Conservation (phyloP, 1,140 invertebrate genomes). For the Drosophila pseudoobscura region DNA sequence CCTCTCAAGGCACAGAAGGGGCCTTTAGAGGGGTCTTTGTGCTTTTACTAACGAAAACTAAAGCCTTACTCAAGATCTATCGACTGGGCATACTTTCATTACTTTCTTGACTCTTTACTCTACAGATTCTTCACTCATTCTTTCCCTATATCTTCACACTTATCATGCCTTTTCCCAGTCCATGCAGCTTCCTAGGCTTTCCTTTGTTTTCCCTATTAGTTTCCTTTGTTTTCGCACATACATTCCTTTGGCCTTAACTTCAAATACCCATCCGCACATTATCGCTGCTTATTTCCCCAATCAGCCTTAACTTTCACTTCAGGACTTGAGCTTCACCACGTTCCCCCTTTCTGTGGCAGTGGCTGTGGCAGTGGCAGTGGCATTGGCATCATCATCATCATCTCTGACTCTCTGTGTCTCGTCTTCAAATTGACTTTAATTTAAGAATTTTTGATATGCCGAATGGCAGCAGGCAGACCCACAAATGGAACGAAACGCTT, state of each 20-base stretch:
- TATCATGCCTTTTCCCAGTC: no score
- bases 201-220: not conserved
- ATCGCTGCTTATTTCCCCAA: slow-evolving; percentile 63
- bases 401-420: slow-evolving; percentile 23
- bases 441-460: slow-evolving; percentile 63
- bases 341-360: not conserved
- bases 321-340: not conserved
- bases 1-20: no score
- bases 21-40: no score
- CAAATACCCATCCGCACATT: slow-evolving; percentile 26
- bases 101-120: no score
- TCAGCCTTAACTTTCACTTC: slow-evolving; percentile 61
- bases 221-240: not conserved
- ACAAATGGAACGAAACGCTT: slow-evolving; percentile 64
- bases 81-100: no score
- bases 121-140: no score
- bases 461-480: slow-evolving; percentile 31
- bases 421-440: slow-evolving; percentile 71
- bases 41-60: no score
- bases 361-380: no score
- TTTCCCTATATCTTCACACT: no score
- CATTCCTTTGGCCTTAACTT: not conserved
- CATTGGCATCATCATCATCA: slow-evolving; percentile 16
- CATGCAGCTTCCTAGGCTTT: no score
- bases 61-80: no score